Evolutionary conservation across 2,797 vertebrate genomes (phyloP), one percentile per base, ranked within the genome.

Genomic region (Toxotes lorentzi): DNA sequence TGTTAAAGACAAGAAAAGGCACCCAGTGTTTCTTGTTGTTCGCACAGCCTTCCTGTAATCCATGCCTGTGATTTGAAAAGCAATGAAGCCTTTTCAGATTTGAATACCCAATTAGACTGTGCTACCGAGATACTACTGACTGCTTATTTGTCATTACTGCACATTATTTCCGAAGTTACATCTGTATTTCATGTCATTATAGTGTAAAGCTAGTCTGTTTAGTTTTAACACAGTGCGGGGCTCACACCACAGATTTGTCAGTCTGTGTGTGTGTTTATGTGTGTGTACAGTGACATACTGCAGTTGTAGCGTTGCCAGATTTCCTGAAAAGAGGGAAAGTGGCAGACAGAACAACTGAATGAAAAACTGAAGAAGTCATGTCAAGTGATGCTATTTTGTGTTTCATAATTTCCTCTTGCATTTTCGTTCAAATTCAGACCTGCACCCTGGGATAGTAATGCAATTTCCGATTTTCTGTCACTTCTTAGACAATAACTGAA

Each of bases 51-150:
- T 84, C 57, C 68, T 58, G 24, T 50, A 21, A 63, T 65, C 30
- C 4, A 12, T 24, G 27, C 61, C 38, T 65, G 57, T 50, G 63
- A 54, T 65, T 57, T 80, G 56, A 80, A 85, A 76, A 17, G 50
- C 66, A 73, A 86, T 16, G n/a, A 81, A 83, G n/a, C 32, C 63
- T 84, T 58, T 81, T 91, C 60, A 56, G 40, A 73, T 86, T 53
- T 84, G 73, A 89, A 90, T 75, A 64, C 34, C 53, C 32, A 86
- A 73, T 91, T 81, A 89, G 54, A 64, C 71, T 53, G 8, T 56
- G 48, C 57, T 24, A 38, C 43, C 41, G 60, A 61, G n/a, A 81
- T 19, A n/a, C 30, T 50, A 41, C 60, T 56, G 67, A 70, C 62
- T 60, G 75, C 45, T 85, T 56, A 53, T 59, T 72, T 81, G 58